A percentile compares a stretch with the other conserved stretches of the same genome.
phyloP scores from a whole-genome alignment of 2,888 invertebrate genomes.

The Alloplasta piceator region DNA sequence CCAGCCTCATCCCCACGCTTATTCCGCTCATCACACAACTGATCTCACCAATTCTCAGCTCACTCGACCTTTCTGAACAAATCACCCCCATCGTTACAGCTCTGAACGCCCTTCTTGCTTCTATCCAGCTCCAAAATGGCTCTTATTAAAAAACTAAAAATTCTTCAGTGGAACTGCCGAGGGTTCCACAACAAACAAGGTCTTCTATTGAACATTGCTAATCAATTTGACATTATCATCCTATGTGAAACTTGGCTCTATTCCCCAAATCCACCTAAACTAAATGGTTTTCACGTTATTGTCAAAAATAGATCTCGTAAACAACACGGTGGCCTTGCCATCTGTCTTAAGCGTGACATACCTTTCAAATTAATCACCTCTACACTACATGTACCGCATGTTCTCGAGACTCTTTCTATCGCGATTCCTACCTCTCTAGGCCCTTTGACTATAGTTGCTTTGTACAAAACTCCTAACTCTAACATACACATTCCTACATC shows the following conservation, averaged over 20 bases:
- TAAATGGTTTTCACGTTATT: slow-evolving; percentile 10
- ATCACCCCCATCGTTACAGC: background rate
- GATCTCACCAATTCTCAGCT: slow-evolving; percentile 12
- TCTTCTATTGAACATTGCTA: background rate
- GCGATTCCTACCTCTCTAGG: slow-evolving; percentile 9
- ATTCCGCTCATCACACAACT: slow-evolving; percentile 7
- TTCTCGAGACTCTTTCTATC: slow-evolving; percentile 30
- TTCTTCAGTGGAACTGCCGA: slow-evolving; percentile 38
- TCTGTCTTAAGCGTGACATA: slow-evolving; percentile 31
- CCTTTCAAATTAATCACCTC: background rate
- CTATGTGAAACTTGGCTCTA: slow-evolving; percentile 37
- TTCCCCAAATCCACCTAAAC: background rate
- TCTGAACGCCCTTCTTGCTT: slow-evolving; percentile 9
- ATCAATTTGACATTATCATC: slow-evolving; percentile 24
- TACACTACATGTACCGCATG: background rate
- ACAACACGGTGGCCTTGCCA: slow-evolving; percentile 30
- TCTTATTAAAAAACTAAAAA: background rate
- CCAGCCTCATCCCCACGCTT: background rate
- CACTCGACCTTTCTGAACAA: slow-evolving; percentile 11
- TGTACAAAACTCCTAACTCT: slow-evolving; percentile 7
- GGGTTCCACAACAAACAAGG: slow-evolving; percentile 22
- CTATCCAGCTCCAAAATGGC: background rate
- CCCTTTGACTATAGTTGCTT: slow-evolving; percentile 21
- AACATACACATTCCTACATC: background rate
- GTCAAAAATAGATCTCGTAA: slow-evolving; percentile 6